These are phyloP conservation scores for Ferrisia virgata DNA, from an alignment of 2,888 invertebrate species.

Conservation along the genomic window DNA sequence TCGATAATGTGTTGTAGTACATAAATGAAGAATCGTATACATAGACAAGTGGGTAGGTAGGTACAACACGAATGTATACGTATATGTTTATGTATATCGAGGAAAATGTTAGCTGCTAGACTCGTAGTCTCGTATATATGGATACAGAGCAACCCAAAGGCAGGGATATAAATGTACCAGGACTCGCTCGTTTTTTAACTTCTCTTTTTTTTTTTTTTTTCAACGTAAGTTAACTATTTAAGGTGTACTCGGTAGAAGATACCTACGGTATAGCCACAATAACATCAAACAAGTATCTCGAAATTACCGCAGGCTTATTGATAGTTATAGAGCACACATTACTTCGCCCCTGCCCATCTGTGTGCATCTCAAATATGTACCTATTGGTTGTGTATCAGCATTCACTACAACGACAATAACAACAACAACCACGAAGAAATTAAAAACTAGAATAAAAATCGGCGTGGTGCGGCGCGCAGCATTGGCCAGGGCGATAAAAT, in stretches of 20 bases:
- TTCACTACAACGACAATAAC: not conserved
- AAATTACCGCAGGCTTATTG: conserved; percentile 43
- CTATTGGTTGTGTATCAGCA: not conserved
- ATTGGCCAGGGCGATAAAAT: not conserved
- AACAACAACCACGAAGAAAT: not conserved
- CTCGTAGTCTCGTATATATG: too few relatives aligned
- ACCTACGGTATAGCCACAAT: not conserved
- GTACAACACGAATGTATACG: too few relatives aligned
- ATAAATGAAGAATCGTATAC: conserved; percentile 1
- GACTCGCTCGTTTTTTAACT: not conserved
- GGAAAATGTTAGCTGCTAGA: too few relatives aligned
- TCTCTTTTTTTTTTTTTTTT: too few relatives aligned
- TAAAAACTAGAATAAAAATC: conserved; percentile 4
- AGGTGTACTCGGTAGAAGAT: too few relatives aligned
- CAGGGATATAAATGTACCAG: not conserved
- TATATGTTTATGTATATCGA: too few relatives aligned
- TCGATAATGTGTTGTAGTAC: not conserved
- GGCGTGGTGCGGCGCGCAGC: too few relatives aligned
- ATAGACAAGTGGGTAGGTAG: too few relatives aligned
- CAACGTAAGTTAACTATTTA: too few relatives aligned
- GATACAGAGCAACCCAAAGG: not conserved
- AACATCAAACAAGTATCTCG: conserved; percentile 33
- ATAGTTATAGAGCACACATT: conserved; percentile 2
- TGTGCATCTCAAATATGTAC: not conserved
- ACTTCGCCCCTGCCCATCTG: not conserved